A percentile compares a stretch with the other conserved stretches of the same genome.
Conservation (phyloP, 64 coral and sea anemone genomes). For the Montipora efflorescens region DNA sequence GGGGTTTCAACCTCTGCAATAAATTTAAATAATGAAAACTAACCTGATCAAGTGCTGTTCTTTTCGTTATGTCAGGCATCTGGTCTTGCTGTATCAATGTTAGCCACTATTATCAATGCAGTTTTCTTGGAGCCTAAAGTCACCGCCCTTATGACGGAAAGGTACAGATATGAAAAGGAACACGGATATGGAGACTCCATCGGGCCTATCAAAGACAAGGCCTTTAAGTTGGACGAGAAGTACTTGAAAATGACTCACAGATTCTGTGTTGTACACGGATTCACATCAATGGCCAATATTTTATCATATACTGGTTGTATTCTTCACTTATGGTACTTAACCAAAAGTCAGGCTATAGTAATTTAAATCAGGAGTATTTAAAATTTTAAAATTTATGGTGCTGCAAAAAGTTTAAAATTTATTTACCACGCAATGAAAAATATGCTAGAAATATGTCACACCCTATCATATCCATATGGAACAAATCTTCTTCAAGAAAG, state of each 20-base stretch:
- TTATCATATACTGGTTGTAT: constrained; percentile 67
- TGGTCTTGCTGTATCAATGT: constrained; percentile 59
- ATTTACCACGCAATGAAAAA: background rate
- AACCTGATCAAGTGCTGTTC: background rate
- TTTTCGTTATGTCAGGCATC: constrained; percentile 39
- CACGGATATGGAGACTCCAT: constrained; percentile 79
- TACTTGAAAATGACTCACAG: constrained; percentile 68
- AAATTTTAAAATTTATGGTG: no score
- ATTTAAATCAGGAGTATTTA: background rate
- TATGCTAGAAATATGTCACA: background rate
- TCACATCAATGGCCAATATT: constrained; percentile 82
- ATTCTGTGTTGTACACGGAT: constrained; percentile 77
- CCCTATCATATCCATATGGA: no score
- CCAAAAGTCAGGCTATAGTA: constrained; percentile 6
- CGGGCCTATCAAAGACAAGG: constrained; percentile 74
- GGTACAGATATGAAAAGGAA: constrained; percentile 80
- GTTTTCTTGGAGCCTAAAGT: constrained; percentile 77
- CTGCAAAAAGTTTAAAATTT: no score
- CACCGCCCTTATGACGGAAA: constrained; percentile 50
- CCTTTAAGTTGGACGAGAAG: constrained; percentile 61
- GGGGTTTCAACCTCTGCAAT: no score
- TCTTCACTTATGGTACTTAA: constrained; percentile 79
- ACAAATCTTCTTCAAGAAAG: no score
- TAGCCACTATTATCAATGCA: constrained; percentile 62
- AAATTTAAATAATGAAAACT: background rate